Conservation (phyloP, 2,797 vertebrate genomes). For the Fistularia tabacaria region DNA sequence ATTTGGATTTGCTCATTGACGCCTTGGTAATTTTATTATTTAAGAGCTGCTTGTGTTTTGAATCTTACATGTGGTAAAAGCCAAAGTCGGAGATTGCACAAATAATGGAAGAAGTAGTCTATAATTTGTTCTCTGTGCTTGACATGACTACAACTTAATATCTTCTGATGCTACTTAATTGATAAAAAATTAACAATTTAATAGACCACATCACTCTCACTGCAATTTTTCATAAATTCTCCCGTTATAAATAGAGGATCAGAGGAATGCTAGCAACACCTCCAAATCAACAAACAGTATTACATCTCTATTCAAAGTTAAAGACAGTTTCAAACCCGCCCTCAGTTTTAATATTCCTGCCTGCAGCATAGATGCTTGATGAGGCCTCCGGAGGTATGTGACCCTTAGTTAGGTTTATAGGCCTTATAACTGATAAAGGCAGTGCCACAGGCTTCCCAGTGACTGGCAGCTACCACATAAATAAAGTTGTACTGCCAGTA, state of each 20-base stretch:
- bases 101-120: too few relatives aligned
- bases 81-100: too few relatives aligned
- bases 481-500: conserved; percentile 32
- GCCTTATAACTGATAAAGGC: conserved; percentile 49
- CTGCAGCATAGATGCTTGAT: conserved; percentile 35
- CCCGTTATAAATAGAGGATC: conserved; percentile 15
- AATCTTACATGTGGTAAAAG: too few relatives aligned
- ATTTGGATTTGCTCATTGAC: too few relatives aligned
- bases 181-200: conserved; percentile 2
- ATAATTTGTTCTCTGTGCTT: too few relatives aligned
- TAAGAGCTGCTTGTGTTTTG: too few relatives aligned
- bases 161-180: conserved; percentile 7
- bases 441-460: conserved; percentile 45
- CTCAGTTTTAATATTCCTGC: conserved; percentile 23
- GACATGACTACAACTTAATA: too few relatives aligned
- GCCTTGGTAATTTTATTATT: too few relatives aligned
- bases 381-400: conserved; percentile 54
- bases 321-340: conserved; percentile 13
- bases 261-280: conserved; percentile 8
- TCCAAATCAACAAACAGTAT: conserved; percentile 15
- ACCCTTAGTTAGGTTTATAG: conserved; percentile 58
- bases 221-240: not conserved
- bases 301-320: conserved; percentile 21
- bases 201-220: not conserved
- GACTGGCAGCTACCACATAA: conserved; percentile 47